Conservation (phyloP, 2,888 invertebrate species). For the Leptothorax acervorum region DNA sequence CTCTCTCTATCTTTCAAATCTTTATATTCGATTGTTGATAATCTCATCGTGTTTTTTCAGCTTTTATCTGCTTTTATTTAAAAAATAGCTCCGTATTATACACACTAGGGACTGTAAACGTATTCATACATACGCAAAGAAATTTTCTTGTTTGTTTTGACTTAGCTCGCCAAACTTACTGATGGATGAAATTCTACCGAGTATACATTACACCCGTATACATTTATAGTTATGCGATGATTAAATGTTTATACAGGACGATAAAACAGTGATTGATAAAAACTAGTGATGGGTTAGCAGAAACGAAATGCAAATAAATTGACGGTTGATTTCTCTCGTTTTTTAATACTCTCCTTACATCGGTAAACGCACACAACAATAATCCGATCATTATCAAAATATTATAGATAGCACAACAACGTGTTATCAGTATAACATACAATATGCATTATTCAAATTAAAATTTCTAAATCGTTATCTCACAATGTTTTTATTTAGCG, state of each 20-base stretch:
- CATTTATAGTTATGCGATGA: neutral
- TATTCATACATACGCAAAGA: neutral
- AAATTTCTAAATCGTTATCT: conserved; percentile 55
- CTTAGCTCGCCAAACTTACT: neutral
- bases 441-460: conserved; percentile 57
- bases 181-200: neutral
- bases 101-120: neutral
- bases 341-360: conserved; percentile 53
- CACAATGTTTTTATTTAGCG: conserved; percentile 16
- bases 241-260: neutral
- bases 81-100: neutral
- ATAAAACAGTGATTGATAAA: neutral
- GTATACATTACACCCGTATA: neutral
- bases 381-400: conserved; percentile 75
- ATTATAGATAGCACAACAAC: conserved; percentile 69
- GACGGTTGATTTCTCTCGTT: conserved; percentile 13
- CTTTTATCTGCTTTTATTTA: neutral
- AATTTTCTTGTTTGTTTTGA: neutral
- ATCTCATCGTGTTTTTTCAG: neutral
- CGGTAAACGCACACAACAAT: conserved; percentile 56
- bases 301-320: neutral
- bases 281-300: neutral
- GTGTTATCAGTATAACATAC: conserved; percentile 58
- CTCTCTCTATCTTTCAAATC: neutral
- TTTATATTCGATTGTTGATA: neutral